These are phyloP conservation scores for Brachionus sp. DNA, from an alignment of 1,140 invertebrate genomes.

Conservation along the genomic window DNA sequence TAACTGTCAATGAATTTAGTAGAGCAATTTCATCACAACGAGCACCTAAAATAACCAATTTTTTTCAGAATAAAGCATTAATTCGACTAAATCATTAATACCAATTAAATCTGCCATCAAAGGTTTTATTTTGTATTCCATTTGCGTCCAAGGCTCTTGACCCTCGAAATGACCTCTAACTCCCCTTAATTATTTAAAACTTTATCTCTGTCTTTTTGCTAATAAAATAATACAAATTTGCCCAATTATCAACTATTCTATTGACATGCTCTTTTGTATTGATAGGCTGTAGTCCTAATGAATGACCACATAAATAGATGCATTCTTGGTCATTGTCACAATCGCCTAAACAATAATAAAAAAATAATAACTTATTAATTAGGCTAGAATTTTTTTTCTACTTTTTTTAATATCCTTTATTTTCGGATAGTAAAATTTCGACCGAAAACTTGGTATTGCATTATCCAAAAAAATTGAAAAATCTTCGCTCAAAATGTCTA, in stretches of 20 bases:
- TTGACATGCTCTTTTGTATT: conserved; percentile 54
- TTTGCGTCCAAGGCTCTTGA: conserved; percentile 60
- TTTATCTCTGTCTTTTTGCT: conserved; percentile 52
- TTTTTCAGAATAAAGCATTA: conserved; percentile 49
- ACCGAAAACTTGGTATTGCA: background rate
- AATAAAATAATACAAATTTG: conserved; percentile 48
- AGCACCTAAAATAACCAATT: conserved; percentile 61
- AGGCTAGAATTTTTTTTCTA: background rate
- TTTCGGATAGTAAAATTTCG: conserved; percentile 4
- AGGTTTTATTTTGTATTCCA: conserved; percentile 60
- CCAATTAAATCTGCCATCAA: conserved; percentile 54
- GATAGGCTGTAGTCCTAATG: conserved; percentile 63
- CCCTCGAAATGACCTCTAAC: conserved; percentile 61
- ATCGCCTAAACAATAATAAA: background rate
- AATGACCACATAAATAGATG: conserved; percentile 65
- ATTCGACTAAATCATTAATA: conserved; percentile 61
- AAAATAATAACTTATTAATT: background rate
- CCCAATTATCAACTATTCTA: conserved; percentile 61
- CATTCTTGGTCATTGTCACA: conserved; percentile 52
- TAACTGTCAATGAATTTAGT: conserved; percentile 65
- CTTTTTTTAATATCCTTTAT: background rate
- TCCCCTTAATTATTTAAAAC: conserved; percentile 56
- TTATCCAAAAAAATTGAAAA: background rate
- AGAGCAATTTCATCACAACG: conserved; percentile 60
- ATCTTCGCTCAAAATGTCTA: background rate